Conservation (phyloP, 1,140 invertebrate species). For the Caerostris extrusa region DNA sequence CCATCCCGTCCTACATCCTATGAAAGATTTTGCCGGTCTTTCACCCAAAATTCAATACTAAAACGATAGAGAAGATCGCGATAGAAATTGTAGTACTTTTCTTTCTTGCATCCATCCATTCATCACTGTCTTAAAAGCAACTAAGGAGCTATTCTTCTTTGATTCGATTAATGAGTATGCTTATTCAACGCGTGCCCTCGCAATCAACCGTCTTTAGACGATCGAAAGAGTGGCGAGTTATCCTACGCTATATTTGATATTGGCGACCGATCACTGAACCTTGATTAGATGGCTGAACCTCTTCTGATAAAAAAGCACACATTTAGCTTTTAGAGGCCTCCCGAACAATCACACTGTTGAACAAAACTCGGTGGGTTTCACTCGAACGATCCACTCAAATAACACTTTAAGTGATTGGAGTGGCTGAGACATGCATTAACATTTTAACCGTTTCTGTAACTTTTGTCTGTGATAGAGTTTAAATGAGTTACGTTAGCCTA, state of each 20-base stretch:
- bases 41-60: too few species aligned
- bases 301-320: not conserved
- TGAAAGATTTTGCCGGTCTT: too few species aligned
- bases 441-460: not conserved
- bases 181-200: not conserved
- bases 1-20: too few species aligned
- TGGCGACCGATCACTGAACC: not conserved
- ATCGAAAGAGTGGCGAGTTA: not conserved
- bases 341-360: not conserved
- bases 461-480: not conserved
- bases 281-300: not conserved
- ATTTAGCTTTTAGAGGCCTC: not conserved
- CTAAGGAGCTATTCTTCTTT: not conserved
- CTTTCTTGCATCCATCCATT: not conserved
- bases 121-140: not conserved
- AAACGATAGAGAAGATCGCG: too few species aligned
- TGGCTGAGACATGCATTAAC: not conserved
- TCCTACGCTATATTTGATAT: conserved; percentile 16
- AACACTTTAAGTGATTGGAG: not conserved
- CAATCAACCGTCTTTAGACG: not conserved
- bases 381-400: not conserved
- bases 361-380: not conserved
- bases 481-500: too few species aligned
- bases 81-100: too few species aligned
- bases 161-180: not conserved